Evolutionary conservation across 30 jellyfish, hydroid and myxozoan genomes (phyloP).

Genomic region (Turritopsis rubra): DNA sequence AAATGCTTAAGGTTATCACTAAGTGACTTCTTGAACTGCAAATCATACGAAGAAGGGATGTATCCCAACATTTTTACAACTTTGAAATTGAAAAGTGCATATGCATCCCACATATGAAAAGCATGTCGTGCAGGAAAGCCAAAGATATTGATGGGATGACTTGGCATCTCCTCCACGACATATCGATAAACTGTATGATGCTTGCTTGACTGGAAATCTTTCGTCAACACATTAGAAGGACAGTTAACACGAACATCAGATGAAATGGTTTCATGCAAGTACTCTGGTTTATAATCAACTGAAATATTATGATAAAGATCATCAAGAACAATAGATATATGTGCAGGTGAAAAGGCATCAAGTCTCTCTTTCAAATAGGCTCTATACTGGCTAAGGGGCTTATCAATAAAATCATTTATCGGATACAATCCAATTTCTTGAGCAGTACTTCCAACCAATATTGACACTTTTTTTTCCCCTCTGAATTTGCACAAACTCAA

Average conservation of each 20-base stretch:
- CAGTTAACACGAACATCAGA: constrained; percentile 46
- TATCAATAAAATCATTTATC: background rate
- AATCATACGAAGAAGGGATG: background rate
- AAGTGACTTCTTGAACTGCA: constrained; percentile 10
- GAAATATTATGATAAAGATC: constrained; percentile 25
- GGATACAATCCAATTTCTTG: constrained; percentile 35
- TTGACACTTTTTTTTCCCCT: constrained; percentile 22
- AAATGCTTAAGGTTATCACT: constrained; percentile 27
- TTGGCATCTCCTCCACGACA: constrained; percentile 41
- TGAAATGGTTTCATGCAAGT: constrained; percentile 36
- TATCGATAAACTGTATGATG: constrained; percentile 41
- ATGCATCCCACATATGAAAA: constrained; percentile 27
- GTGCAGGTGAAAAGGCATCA: background rate
- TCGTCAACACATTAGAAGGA: constrained; percentile 21
- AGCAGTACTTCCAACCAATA: constrained; percentile 37
- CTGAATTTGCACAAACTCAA: constrained; percentile 1
- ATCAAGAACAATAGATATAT: background rate
- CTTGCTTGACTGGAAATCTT: constrained; percentile 8
- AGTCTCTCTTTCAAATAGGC: constrained; percentile 14
- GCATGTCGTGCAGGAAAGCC: constrained; percentile 31
- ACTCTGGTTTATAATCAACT: background rate
- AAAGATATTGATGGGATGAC: constrained; percentile 8
- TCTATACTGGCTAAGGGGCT: constrained; percentile 1
- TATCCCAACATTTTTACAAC: background rate
- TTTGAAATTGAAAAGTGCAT: constrained; percentile 26